phyloP scores from a whole-genome alignment of 2,888 invertebrate genomes.

The Abscondita cerata region DNA sequence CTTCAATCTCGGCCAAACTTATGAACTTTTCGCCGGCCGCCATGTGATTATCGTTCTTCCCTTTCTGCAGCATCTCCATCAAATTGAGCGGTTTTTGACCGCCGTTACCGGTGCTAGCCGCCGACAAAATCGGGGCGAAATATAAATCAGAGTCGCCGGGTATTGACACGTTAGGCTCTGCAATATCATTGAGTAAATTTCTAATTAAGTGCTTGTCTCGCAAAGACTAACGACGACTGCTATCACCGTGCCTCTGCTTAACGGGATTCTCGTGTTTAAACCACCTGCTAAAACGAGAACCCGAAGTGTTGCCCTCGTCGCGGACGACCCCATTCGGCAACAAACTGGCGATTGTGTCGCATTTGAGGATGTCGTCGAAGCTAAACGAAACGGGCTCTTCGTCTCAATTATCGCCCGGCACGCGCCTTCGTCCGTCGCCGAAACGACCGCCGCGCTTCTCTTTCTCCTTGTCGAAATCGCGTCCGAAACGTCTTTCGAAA shows the following conservation, averaged over 20 bases:
- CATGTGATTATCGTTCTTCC: conserved; percentile 55
- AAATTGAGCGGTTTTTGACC: conserved; percentile 60
- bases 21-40: conserved; percentile 70
- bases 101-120: conserved; percentile 57
- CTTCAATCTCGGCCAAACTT: conserved; percentile 82
- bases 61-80: conserved; percentile 75
- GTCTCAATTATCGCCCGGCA: conserved; percentile 59
- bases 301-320: conserved; percentile 61
- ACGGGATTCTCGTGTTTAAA: conserved; percentile 75
- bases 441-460: conserved; percentile 51
- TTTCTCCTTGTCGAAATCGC: conserved; percentile 61
- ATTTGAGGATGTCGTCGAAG: conserved; percentile 85
- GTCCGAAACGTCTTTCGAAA: conserved; percentile 66
- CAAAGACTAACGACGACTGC: conserved; percentile 62
- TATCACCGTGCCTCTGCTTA: conserved; percentile 46
- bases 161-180: conserved; percentile 58
- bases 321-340: conserved; percentile 73
- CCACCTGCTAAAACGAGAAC: conserved; percentile 82
- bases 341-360: conserved; percentile 77
- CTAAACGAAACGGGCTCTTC: conserved; percentile 88
- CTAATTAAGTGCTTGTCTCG: conserved; percentile 67
- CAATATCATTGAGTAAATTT: conserved; percentile 70
- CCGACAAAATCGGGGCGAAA: conserved; percentile 76
- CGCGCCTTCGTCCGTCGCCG: conserved; percentile 64
- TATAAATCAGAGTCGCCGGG: conserved; percentile 67